Base-by-base conservation (phyloP, 2,113 vertebrate species). In the Columbina picui region DNA sequence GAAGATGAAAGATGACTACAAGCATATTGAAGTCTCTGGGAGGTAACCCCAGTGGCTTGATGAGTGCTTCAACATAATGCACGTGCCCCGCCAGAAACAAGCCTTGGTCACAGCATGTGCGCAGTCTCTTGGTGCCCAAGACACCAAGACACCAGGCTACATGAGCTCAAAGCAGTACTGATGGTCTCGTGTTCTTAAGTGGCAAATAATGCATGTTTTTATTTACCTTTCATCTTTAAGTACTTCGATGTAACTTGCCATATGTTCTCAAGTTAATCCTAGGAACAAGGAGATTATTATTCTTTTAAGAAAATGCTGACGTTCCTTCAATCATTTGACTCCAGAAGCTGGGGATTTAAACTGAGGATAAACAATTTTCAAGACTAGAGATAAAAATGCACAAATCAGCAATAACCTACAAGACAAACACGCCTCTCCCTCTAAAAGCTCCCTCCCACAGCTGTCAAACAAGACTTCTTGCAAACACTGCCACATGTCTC, bases 51-150 rank as follows among this genome's bases (percentile, higher is more conserved):
- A 59, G 20, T 4, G 36, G 75, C 57, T 45, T 2, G 2, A 73
- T 27, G 52, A 36, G 29, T 5, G 23, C 38, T 91, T 56, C 61
- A 39, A 20, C n/a, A 34, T 3, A 56, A n/a, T 0, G 10, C 32
- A 6, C 0, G 16, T 12, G 47, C 3, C 5, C 27, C 47, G 61
- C 47, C 59, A 83, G 50, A 36, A 41, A 25, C 14, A 53, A 89
- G n/a, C 38, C 76, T 70, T 11, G 36, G 38, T 7, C 5, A 1
- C 11, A 6, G 1, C 1, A 0, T 11, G 7, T 8, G 2, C 5
- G 13, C 22, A 21, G 43, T 12, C 52, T 21, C 1, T 0, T 41
- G 32, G 50, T 10, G 16, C 39, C 30, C 4, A 12, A 69, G 45
- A 17, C 65, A 61, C 43, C 12, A 4, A 47, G 47, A 34, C 69